These are phyloP conservation scores for Sceloporus tristichus DNA, from an alignment of 2,113 vertebrate species.

Conservation along the genomic window DNA sequence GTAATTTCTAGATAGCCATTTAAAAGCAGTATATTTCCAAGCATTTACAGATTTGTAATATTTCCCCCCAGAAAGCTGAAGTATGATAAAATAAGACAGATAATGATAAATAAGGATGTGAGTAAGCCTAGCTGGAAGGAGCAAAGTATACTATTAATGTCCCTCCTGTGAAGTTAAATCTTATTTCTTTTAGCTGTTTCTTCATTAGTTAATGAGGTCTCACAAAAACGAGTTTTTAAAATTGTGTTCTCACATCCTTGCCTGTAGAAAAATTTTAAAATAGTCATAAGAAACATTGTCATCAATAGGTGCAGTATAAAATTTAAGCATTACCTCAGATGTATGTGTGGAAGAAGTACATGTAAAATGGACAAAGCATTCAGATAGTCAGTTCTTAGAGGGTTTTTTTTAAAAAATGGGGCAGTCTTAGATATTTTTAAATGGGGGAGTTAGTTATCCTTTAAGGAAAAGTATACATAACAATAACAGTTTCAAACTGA, in stretches of 20 bases:
- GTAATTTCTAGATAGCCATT: conserved; percentile 68
- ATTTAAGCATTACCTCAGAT: conserved; percentile 70
- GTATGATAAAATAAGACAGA: conserved; percentile 78
- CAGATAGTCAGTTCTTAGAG: conserved; percentile 34
- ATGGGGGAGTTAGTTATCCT: no score
- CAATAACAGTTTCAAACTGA: conserved; percentile 41
- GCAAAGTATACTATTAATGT: conserved; percentile 62
- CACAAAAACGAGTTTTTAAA: conserved; percentile 64
- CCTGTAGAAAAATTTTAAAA: conserved; percentile 76
- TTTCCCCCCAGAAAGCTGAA: conserved; percentile 71
- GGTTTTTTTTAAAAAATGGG: not conserved
- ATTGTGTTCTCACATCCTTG: conserved; percentile 72
- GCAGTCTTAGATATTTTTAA: conserved; percentile 39
- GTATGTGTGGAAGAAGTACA: conserved; percentile 26
- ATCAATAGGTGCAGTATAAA: conserved; percentile 73
- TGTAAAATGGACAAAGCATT: conserved; percentile 58
- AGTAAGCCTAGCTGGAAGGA: conserved; percentile 77
- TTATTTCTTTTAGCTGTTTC: conserved; percentile 79
- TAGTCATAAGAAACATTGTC: conserved; percentile 74
- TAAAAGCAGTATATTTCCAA: conserved; percentile 71
- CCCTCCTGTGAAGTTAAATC: conserved; percentile 81
- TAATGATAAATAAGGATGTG: conserved; percentile 77
- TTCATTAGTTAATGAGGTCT: conserved; percentile 82
- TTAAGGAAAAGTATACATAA: conserved; percentile 15
- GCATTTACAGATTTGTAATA: conserved; percentile 69